Evolutionary conservation across 2,888 invertebrate genomes (phyloP).

Genomic region (Drepanosiphum platanoidis): DNA sequence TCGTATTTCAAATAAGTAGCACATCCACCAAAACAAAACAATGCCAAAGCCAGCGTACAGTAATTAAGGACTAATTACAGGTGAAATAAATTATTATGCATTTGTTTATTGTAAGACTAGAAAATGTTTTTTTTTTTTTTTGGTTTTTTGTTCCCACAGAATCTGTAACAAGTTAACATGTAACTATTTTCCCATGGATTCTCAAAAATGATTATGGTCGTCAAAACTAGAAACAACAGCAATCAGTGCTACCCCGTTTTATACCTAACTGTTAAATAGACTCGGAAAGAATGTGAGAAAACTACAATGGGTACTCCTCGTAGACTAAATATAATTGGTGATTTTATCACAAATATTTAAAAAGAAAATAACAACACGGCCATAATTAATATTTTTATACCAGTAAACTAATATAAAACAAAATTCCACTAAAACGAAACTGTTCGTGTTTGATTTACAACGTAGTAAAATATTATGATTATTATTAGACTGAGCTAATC

Average conservation of each 20-base stretch:
- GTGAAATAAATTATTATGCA: constrained; percentile 39
- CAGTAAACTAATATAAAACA: too few species aligned
- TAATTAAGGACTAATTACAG: constrained; percentile 55
- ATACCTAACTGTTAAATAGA: constrained; percentile 29
- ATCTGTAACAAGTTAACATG: constrained; percentile 42
- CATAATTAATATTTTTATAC: not conserved
- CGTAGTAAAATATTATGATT: too few species aligned
- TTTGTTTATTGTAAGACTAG: constrained; percentile 35
- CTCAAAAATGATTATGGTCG: constrained; percentile 32
- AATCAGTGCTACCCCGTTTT: constrained; percentile 13
- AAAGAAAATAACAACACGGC: not conserved
- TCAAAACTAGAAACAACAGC: constrained; percentile 36
- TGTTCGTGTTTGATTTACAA: too few species aligned
- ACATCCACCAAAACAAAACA: constrained; percentile 46
- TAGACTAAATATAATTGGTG: not conserved
- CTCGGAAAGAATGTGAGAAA: constrained; percentile 20
- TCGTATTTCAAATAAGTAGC: constrained; percentile 34
- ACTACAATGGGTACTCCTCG: not conserved
- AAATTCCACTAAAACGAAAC: too few species aligned
- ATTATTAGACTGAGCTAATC: too few species aligned
- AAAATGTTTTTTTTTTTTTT: constrained; percentile 27
- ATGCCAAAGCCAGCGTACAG: not conserved
- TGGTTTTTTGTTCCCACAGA: constrained; percentile 59
- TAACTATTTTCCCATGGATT: constrained; percentile 51
- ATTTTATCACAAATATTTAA: not conserved